Evolutionary conservation across 2,888 invertebrate species (phyloP), one percentile per base, ranked within the genome.

Genomic region (Phrixothrix hirtus): DNA sequence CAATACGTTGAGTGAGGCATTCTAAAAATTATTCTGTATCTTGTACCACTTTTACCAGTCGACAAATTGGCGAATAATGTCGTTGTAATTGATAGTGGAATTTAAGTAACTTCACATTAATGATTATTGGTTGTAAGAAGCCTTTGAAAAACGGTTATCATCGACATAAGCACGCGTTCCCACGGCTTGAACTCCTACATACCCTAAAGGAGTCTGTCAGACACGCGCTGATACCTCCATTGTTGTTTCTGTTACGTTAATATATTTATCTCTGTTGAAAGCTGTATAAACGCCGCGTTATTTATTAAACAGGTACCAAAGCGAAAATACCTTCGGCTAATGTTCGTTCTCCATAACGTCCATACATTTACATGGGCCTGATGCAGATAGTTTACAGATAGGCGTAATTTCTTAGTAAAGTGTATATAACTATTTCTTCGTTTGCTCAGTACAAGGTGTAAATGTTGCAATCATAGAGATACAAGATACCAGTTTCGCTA

Each of bases 121-220:
- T n/a, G n/a, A n/a, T n/a, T n/a, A n/a, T n/a, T n/a, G n/a, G n/a
- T n/a, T n/a, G n/a, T n/a, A 37, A 39, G 39, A 43, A 34, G 41
- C 38, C 36, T 36, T 44, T 43, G 47, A 58, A 56, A 58, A 59
- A 58, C 58, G 57, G 60, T 60, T 59, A 58, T 51, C 56, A 55
- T 57, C 57, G 39, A 59, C 60, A 46, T 54, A 49, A 57, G 56
- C 61, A 57, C 56, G 63, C 59, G 60, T 64, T 65, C 64, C 65
- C 64, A 64, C 63, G 63, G 62, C 56, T 47, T 34, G 46, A 58
- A 58, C 64, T 69, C 72, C 73, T 73, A 72, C 73, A 67, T 70
- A 69, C 71, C 73, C 72, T 65, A 64, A 62, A 69, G 72, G 72
- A 69, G 69, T 70, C 68, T 65, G 69, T 68, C 68, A 70, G 73